Conservation (phyloP, 2,113 vertebrate species). For the Gracilinanus agilis region DNA sequence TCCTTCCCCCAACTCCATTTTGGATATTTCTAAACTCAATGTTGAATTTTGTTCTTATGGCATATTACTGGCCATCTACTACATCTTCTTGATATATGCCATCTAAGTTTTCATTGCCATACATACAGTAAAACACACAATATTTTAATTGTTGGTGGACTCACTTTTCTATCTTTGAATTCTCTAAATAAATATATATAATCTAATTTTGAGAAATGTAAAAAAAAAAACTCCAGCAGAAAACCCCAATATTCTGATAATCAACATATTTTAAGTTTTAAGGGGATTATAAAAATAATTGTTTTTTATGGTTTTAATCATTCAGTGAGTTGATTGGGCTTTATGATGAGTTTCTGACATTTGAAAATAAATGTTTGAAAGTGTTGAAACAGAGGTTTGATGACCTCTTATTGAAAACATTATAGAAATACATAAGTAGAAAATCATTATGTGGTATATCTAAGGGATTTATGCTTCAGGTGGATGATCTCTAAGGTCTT, state of each 20-base stretch:
- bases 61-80: not conserved
- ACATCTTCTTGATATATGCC: not conserved
- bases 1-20: not conserved
- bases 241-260: not conserved
- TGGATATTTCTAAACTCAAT: not conserved
- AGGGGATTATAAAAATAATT: not conserved
- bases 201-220: not conserved
- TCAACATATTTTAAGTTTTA: not conserved
- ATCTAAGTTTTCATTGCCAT: not conserved
- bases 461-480: not conserved
- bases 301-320: not conserved
- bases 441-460: not conserved
- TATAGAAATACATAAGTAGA: not conserved
- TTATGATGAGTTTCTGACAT: not conserved
- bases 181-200: not conserved
- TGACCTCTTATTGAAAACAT: not conserved
- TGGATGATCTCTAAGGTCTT: not conserved
- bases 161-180: not conserved
- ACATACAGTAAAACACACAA: not conserved
- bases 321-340: not conserved
- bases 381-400: not conserved
- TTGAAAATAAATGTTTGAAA: not conserved
- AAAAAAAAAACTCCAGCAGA: not conserved
- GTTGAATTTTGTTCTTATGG: not conserved
- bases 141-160: not conserved